These are phyloP conservation scores for Drosophila kikkawai DNA, from an alignment of 1,140 invertebrate species.

Conservation along the genomic window DNA sequence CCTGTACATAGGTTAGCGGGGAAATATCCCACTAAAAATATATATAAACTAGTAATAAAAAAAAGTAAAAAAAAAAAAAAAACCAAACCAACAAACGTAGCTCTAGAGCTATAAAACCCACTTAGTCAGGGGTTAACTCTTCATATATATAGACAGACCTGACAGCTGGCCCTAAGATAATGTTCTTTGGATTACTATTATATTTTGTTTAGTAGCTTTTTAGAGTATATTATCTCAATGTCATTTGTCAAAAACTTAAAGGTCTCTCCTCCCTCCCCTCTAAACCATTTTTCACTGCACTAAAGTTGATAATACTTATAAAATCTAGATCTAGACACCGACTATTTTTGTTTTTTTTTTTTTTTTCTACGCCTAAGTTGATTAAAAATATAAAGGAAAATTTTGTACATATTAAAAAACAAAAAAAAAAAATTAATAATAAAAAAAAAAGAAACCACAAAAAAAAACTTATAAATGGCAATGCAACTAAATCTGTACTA, in stretches of 20 bases:
- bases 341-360: constrained; percentile 52
- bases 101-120: constrained; percentile 17
- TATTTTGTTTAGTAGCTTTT: constrained; percentile 6
- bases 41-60: constrained; percentile 2
- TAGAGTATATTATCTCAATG: constrained; percentile 12
- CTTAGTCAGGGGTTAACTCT: constrained; percentile 37
- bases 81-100: neutral
- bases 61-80: neutral
- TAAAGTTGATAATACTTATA: constrained; percentile 70
- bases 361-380: constrained; percentile 28
- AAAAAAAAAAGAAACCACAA: constrained; percentile 3
- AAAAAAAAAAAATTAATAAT: constrained; percentile 16
- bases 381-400: neutral
- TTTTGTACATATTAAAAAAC: constrained; percentile 50
- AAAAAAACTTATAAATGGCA: constrained; percentile 46
- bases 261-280: neutral
- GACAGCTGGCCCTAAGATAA: constrained; percentile 5
- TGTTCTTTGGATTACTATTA: constrained; percentile 12
- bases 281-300: constrained; percentile 19
- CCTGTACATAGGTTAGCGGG: constrained; percentile 39
- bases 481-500: constrained; percentile 56
- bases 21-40: constrained; percentile 5
- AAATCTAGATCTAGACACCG: constrained; percentile 45
- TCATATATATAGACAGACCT: constrained; percentile 2
- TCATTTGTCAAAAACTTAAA: constrained; percentile 19